Base-by-base conservation (phyloP, 2,113 vertebrate genomes). In the Meriones unguiculatus region DNA sequence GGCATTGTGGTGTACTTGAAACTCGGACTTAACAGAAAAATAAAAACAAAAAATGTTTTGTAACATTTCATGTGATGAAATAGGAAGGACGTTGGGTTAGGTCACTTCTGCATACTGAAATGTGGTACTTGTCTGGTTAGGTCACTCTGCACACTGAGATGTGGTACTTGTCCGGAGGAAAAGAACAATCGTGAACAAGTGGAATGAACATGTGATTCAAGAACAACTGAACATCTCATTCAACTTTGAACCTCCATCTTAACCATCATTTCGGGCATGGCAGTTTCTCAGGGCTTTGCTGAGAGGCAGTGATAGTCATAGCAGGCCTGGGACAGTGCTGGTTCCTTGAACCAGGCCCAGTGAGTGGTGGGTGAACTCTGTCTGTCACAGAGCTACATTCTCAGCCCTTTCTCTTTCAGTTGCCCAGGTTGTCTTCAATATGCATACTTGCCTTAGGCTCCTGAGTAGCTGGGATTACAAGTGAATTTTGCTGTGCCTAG, bases 41-140 rank as follows among this genome's bases (percentile, higher is more conserved):
- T 38, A 85, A 62, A 64, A 72, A 15, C 18, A 57, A 57, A 59
- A 32, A 81, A 24, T 14, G 20, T 86, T 81, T 59, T 35, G 4
- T 35, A 89, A 69, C 78, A 81, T 38, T 96, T 41, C 85, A 38
- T 72, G 80, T 96, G 73, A 72, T 62, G 67, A 75, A 91, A 76
- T 89, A 46, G 70, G 73, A 93, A 93, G 46, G 72, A 77, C 88
- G 46, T 93, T 96, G 70, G 87, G 50, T 87, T 95, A 41, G 38
- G 73, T 46, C 73, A 46, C 41, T 46, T 76, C 38, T 46, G 38
- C 22, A 46, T 75, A 41, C 38, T 22, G 38, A 46, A 41, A 20
- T 20, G 88, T 41, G 22, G 70, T 25, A 11, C 70, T 95, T 80
- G 52, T 80, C 17, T 84, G 87, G 50, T 87, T 95, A 41, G 38